phyloP scores from a whole-genome alignment of 2,888 invertebrate species.

The Parnassius apollo region DNA sequence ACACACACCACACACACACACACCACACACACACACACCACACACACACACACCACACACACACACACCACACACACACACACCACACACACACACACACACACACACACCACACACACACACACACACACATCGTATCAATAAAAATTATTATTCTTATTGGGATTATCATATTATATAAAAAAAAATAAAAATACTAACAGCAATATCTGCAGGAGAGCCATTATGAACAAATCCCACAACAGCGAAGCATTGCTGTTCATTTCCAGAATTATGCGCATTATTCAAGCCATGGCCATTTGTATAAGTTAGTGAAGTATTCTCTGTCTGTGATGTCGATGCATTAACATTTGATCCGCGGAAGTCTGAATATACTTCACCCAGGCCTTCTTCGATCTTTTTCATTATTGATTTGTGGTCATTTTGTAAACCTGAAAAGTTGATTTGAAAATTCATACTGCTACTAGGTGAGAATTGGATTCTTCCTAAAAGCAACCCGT shows the following conservation, averaged over 20 bases:
- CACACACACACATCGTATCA: too few species aligned
- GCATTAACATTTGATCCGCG: conserved; percentile 33
- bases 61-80: too few species aligned
- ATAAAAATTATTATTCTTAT: too few species aligned
- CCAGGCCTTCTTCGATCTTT: conserved; percentile 89
- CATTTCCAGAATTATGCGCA: conserved; percentile 21
- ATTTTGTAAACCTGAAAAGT: conserved; percentile 87
- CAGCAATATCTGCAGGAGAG: conserved; percentile 92
- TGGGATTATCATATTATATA: too few species aligned
- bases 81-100: too few species aligned
- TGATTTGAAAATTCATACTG: not conserved
- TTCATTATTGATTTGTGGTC: conserved; percentile 93
- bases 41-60: too few species aligned
- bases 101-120: too few species aligned
- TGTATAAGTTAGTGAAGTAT: conserved; percentile 24
- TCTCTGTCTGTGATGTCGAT: conserved; percentile 15
- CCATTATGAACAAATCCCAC: conserved; percentile 87
- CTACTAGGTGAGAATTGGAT: too few species aligned
- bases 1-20: too few species aligned
- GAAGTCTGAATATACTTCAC: conserved; percentile 81
- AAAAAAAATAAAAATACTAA: conserved; percentile 62
- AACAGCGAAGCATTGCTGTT: conserved; percentile 78
- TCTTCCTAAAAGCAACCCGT: too few species aligned
- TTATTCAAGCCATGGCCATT: conserved; percentile 35
- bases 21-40: too few species aligned